These are phyloP conservation scores for Chionodraco myersi DNA, from an alignment of 2,113 vertebrate genomes.

Conservation along the genomic window DNA sequence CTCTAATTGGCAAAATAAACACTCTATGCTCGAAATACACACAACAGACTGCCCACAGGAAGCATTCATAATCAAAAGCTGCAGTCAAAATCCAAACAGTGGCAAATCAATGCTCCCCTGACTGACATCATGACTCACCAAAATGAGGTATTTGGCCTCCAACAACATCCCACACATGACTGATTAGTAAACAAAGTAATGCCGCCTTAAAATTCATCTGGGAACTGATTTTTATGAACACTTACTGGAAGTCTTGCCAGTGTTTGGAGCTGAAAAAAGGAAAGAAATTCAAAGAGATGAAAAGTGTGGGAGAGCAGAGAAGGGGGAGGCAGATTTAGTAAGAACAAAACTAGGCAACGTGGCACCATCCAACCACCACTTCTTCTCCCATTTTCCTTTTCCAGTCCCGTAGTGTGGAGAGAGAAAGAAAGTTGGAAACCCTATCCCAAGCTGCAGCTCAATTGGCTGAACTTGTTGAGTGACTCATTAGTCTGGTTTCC, in stretches of 20 bases:
- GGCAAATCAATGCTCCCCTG: not conserved
- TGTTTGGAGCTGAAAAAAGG: not conserved
- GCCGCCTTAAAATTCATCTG: conserved; percentile 3
- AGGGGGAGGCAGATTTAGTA: conserved; percentile 48
- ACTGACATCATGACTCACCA: not conserved
- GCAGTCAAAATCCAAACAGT: conserved; percentile 41
- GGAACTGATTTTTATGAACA: conserved; percentile 6
- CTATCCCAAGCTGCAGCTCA: conserved; percentile 45
- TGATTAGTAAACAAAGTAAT: conserved; percentile 2
- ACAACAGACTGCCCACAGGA: conserved; percentile 33
- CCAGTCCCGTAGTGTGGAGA: conserved; percentile 30
- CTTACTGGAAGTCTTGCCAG: not conserved
- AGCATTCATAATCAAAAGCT: conserved; percentile 26
- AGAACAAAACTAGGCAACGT: conserved; percentile 54
- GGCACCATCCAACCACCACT: conserved; percentile 51
- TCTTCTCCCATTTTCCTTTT: conserved; percentile 56
- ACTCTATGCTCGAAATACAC: not conserved
- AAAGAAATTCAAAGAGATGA: conserved; percentile 19
- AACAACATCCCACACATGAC: not conserved
- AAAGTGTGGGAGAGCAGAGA: conserved; percentile 47
- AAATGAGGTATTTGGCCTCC: not conserved
- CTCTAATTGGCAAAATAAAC: conserved; percentile 14
- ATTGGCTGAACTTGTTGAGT: conserved; percentile 51
- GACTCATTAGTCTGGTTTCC: conserved; percentile 77
- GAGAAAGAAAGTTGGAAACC: conserved; percentile 33